phyloP scores from a whole-genome alignment of 2,888 invertebrate species.

The Philonicus albiceps region DNA sequence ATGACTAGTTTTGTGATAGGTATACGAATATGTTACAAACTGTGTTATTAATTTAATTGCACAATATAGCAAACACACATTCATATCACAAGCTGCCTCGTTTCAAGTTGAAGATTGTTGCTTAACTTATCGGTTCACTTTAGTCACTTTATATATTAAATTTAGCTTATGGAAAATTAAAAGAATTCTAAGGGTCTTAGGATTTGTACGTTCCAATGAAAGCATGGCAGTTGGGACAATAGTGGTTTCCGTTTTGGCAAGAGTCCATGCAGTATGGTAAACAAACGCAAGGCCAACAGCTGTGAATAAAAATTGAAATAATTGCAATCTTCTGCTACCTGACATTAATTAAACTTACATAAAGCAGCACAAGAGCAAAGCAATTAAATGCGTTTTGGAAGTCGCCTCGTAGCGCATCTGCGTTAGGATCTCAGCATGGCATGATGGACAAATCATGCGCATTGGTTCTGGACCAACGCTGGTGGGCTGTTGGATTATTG shows the following conservation, averaged over 20 bases:
- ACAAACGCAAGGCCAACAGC: slow-evolving; percentile 68
- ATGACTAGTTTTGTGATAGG: neutral
- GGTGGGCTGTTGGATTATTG: neutral
- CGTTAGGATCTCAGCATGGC: slow-evolving; percentile 60
- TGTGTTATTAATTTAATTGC: neutral
- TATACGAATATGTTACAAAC: neutral
- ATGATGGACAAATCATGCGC: slow-evolving; percentile 61
- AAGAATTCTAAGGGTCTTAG: neutral
- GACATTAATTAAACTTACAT: slow-evolving; percentile 45
- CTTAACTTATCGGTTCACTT: neutral
- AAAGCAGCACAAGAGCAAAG: slow-evolving; percentile 49
- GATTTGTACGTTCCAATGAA: slow-evolving; percentile 65
- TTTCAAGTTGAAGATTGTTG: neutral
- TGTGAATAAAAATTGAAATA: slow-evolving; percentile 48
- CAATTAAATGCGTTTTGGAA: slow-evolving; percentile 49
- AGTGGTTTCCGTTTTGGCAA: slow-evolving; percentile 67
- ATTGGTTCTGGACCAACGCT: slow-evolving; percentile 57
- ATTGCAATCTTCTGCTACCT: neutral
- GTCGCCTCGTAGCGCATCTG: slow-evolving; percentile 54
- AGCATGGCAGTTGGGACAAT: slow-evolving; percentile 68
- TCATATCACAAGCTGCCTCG: neutral
- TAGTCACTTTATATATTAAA: neutral
- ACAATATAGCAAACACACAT: neutral
- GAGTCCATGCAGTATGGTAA: slow-evolving; percentile 69
- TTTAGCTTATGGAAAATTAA: neutral